Evolutionary conservation across 2,113 vertebrate species (phyloP).

Genomic region (Halichoerus grypus): DNA sequence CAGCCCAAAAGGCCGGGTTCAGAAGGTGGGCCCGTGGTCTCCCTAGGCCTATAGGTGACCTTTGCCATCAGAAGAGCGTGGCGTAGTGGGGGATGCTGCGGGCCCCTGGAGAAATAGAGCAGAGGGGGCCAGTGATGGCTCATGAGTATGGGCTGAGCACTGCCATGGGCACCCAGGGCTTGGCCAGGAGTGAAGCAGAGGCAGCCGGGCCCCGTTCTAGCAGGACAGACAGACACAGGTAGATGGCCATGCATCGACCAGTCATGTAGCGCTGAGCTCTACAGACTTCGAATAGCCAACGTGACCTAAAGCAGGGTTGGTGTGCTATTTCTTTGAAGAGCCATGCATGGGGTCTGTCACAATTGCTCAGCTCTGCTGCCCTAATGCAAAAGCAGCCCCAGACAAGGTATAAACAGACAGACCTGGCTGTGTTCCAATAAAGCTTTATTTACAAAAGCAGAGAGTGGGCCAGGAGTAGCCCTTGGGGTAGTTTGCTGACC

Average conservation of each 20-base stretch:
- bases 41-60: neutral
- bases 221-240: neutral
- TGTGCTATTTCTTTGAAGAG: neutral
- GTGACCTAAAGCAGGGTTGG: neutral
- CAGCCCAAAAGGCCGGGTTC: neutral
- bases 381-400: neutral
- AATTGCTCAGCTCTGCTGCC: neutral
- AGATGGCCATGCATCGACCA: neutral
- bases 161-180: accelerated
- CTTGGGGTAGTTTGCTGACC: neutral
- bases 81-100: accelerated
- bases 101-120: neutral
- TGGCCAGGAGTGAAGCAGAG: neutral
- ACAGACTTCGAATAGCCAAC: neutral
- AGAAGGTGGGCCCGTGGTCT: neutral
- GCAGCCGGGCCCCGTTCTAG: neutral
- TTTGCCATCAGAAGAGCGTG: neutral
- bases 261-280: neutral
- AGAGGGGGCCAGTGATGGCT: neutral
- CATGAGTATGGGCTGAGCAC: too few species aligned
- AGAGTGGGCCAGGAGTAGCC: accelerated
- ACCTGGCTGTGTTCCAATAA: neutral
- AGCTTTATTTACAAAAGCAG: neutral
- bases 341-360: neutral
- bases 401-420: neutral